Conservation (phyloP, 2,113 vertebrate genomes). For the Alexandromys fortis region DNA sequence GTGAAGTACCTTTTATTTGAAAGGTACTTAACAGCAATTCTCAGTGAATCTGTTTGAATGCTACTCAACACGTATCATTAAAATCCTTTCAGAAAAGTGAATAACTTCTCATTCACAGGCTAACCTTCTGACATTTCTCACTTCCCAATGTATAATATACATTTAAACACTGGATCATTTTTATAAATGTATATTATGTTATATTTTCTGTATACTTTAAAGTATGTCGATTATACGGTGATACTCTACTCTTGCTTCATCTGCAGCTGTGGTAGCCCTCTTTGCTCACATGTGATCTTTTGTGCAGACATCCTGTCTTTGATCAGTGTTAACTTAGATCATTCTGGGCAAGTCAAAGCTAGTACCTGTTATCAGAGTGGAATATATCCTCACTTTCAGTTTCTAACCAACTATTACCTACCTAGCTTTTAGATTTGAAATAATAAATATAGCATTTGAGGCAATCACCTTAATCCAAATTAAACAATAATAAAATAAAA, state of each 20-base stretch:
- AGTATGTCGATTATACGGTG: background rate
- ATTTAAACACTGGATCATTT: background rate
- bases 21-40: background rate
- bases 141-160: background rate
- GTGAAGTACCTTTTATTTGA: constrained; percentile 41
- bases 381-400: background rate
- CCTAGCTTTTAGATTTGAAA: background rate
- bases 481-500: background rate
- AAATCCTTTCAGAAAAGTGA: background rate
- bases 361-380: background rate
- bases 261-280: background rate
- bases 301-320: background rate
- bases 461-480: background rate
- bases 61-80: background rate
- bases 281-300: background rate
- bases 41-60: background rate
- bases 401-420: background rate
- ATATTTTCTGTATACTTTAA: background rate
- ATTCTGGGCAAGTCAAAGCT: background rate
- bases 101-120: background rate
- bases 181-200: too few species aligned
- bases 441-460: background rate
- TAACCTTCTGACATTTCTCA: background rate
- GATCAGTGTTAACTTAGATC: background rate
- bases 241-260: background rate